Conservation (phyloP, 2,113 vertebrate genomes). For the Nipponia nippon region DNA sequence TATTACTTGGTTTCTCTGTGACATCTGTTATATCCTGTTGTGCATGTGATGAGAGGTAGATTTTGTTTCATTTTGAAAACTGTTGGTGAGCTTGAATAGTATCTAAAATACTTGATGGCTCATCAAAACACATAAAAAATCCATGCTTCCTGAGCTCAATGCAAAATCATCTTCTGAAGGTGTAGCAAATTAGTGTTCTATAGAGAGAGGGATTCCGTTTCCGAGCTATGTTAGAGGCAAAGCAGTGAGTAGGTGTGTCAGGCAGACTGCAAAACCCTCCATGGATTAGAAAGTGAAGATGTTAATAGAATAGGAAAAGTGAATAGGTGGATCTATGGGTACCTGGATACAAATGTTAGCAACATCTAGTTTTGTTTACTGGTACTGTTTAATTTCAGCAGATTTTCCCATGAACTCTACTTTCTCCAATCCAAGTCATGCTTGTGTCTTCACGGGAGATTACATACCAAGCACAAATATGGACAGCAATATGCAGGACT, state of each 20-base stretch:
- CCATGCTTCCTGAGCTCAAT: not conserved
- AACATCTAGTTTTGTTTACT: not conserved
- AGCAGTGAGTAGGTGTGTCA: not conserved
- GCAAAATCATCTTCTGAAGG: not conserved
- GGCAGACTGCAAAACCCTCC: not conserved
- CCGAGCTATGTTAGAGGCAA: not conserved
- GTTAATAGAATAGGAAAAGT: not conserved
- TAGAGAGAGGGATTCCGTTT: not conserved
- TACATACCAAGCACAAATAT: not conserved
- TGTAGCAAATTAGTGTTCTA: not conserved
- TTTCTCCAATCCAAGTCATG: not conserved
- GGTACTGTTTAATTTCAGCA: not conserved
- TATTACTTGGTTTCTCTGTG: slow-evolving; percentile 32
- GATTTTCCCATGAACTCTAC: not conserved
- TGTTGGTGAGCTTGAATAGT: slow-evolving; percentile 19
- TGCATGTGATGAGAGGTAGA: slow-evolving; percentile 45
- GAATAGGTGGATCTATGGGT: not conserved
- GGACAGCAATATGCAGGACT: not conserved
- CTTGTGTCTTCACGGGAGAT: accelerated
- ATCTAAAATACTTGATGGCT: slow-evolving; percentile 33
- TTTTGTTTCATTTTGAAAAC: slow-evolving; percentile 55
- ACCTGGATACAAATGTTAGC: not conserved
- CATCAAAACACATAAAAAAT: slow-evolving; percentile 29
- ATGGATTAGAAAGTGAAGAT: not conserved
- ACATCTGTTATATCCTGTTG: slow-evolving; percentile 57